Evolutionary conservation across 2,113 vertebrate species (phyloP).

Genomic region (Nestor notabilis): DNA sequence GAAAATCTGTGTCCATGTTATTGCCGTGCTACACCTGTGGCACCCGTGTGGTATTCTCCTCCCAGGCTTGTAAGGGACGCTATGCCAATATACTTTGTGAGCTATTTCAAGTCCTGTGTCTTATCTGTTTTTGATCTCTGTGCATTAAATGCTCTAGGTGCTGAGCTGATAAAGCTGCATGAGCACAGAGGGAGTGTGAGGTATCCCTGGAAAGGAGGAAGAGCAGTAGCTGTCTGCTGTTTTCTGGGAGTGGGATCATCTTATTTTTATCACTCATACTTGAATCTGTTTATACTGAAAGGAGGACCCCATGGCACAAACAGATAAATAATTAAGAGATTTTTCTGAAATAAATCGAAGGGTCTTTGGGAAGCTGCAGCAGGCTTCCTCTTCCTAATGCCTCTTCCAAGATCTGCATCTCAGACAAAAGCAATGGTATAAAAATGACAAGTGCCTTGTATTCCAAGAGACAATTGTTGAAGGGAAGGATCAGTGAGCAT

Average conservation of each 20-base stretch:
- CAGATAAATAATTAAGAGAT: not conserved
- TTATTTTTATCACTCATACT: not conserved
- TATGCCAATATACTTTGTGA: rapidly evolving
- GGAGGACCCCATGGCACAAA: not conserved
- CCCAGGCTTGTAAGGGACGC: not conserved
- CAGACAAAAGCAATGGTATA: not conserved
- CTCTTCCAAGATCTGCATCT: not conserved
- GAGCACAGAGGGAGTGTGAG: not conserved
- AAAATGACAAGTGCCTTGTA: not conserved
- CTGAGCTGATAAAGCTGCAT: not conserved
- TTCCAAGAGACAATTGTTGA: not conserved
- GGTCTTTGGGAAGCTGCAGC: not conserved
- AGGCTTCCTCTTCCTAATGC: not conserved
- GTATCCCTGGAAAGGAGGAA: not conserved
- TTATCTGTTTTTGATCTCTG: not conserved
- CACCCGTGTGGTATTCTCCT: not conserved
- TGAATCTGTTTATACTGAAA: not conserved
- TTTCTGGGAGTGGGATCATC: not conserved
- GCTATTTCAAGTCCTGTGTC: not conserved
- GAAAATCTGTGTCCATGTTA: not conserved
- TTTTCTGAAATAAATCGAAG: not conserved
- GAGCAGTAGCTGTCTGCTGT: not conserved
- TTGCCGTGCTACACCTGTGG: not conserved
- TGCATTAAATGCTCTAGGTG: not conserved
- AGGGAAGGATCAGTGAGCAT: not conserved